phyloP scores from a whole-genome alignment of 2,888 invertebrate genomes.

The Polydrusus tereticollis region DNA sequence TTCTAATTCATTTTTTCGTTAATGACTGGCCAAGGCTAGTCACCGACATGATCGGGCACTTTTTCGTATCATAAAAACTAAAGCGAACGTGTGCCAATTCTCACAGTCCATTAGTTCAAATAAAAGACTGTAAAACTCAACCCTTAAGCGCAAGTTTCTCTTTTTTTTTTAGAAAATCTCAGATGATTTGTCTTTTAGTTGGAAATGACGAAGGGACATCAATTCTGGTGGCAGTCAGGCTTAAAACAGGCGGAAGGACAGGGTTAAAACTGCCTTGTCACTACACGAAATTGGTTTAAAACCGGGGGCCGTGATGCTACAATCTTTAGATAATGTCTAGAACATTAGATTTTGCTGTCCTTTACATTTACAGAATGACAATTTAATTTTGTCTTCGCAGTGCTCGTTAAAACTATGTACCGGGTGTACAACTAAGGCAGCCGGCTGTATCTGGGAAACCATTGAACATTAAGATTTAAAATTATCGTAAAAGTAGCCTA shows the following conservation, averaged over 20 bases:
- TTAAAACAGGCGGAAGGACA: constrained; percentile 50
- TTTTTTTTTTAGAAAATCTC: constrained; percentile 36
- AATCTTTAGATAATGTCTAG: constrained; percentile 35
- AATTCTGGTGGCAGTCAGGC: constrained; percentile 56
- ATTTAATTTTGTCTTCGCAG: constrained; percentile 15
- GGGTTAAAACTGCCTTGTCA: constrained; percentile 57
- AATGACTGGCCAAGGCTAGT: constrained; percentile 41
- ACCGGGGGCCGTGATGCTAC: constrained; percentile 44
- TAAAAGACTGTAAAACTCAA: constrained; percentile 36
- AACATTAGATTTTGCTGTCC: constrained; percentile 22
- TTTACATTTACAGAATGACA: constrained; percentile 31
- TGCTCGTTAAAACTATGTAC: too few species aligned
- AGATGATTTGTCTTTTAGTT: constrained; percentile 23
- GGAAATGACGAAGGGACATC: constrained; percentile 51
- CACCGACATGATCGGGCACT: constrained; percentile 33
- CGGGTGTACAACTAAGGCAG: too few species aligned
- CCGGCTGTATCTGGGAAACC: too few species aligned
- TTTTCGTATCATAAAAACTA: constrained; percentile 27
- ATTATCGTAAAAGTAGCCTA: too few species aligned
- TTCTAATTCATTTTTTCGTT: constrained; percentile 38
- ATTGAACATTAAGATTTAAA: too few species aligned
- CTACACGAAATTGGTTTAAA: constrained; percentile 47
- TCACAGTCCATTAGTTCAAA: constrained; percentile 43
- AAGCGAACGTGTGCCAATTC: constrained; percentile 41
- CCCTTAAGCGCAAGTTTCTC: constrained; percentile 31